These are phyloP conservation scores for Notamacropus eugenii DNA, from an alignment of 2,797 vertebrate genomes.

Conservation along the genomic window DNA sequence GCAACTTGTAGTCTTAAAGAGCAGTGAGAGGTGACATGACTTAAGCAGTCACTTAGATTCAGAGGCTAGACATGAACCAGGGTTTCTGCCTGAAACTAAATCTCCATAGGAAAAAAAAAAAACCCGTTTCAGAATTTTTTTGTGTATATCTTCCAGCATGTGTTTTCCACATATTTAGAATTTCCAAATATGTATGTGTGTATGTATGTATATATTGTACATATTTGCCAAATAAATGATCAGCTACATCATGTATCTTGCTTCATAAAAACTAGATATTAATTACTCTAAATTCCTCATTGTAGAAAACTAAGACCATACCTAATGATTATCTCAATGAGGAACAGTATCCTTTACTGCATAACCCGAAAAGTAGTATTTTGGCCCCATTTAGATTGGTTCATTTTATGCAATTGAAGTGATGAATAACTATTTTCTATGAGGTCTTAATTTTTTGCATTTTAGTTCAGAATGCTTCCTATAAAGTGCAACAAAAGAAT, in stretches of 20 bases:
- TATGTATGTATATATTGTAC: not conserved
- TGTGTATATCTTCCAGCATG: not conserved
- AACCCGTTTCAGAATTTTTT: not conserved
- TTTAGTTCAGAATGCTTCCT: not conserved
- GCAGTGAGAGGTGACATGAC: not conserved
- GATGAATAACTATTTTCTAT: not conserved
- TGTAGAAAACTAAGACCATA: not conserved
- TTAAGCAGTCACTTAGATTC: not conserved
- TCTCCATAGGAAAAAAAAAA: not conserved
- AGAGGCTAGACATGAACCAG: not conserved
- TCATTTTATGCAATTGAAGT: conserved; percentile 6
- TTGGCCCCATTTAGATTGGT: not conserved
- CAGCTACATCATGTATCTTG: not conserved
- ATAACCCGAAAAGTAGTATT: conserved; percentile 5
- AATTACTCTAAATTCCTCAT: not conserved
- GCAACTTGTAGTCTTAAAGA: too few relatives aligned
- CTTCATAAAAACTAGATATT: not conserved
- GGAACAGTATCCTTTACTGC: not conserved
- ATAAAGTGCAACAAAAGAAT: not conserved
- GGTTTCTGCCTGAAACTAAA: not conserved
- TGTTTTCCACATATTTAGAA: not conserved
- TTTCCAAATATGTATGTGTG: not conserved
- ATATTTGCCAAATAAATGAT: not conserved
- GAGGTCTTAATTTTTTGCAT: not conserved
- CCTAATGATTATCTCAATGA: not conserved